Evolutionary conservation across 2,797 vertebrate genomes (phyloP).

Genomic region (Pangasius sanitwongsei): DNA sequence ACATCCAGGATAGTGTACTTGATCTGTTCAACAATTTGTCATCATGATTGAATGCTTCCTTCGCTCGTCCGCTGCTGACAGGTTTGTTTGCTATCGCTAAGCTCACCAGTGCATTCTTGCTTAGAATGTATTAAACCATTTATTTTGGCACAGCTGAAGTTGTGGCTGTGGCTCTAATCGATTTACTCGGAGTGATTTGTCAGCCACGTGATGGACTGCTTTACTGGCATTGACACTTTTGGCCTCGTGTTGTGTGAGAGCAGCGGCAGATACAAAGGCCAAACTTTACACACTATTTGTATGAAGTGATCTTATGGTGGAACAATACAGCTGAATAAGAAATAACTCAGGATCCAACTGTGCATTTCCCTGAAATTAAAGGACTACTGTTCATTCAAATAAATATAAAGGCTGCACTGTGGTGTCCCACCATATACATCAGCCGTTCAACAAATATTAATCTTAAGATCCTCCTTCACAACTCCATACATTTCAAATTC

Average conservation of each 20-base stretch:
- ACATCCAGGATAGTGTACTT: slow-evolving; percentile 14
- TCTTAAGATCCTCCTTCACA: neutral
- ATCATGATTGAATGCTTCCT: slow-evolving; percentile 18
- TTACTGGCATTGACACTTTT: neutral
- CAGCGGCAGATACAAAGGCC: neutral
- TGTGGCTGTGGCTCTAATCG: neutral
- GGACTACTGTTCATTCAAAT: neutral
- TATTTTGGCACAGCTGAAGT: neutral
- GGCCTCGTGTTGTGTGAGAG: neutral
- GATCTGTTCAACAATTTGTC: slow-evolving; percentile 22
- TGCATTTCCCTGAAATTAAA: neutral
- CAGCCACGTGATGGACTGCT: neutral
- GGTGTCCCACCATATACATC: neutral
- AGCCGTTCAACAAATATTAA: neutral
- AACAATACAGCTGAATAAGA: neutral
- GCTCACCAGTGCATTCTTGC: slow-evolving; percentile 1
- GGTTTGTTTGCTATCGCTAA: slow-evolving; percentile 13
- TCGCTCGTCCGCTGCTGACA: neutral
- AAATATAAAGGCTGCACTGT: neutral
- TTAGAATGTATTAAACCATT: slow-evolving; percentile 1
- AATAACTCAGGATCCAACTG: neutral
- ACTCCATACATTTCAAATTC: neutral
- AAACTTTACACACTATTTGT: neutral
- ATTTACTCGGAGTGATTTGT: neutral
- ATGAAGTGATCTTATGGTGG: neutral